Evolutionary conservation across 2,113 vertebrate genomes (phyloP).

Genomic region (Raphicerus campestris): DNA sequence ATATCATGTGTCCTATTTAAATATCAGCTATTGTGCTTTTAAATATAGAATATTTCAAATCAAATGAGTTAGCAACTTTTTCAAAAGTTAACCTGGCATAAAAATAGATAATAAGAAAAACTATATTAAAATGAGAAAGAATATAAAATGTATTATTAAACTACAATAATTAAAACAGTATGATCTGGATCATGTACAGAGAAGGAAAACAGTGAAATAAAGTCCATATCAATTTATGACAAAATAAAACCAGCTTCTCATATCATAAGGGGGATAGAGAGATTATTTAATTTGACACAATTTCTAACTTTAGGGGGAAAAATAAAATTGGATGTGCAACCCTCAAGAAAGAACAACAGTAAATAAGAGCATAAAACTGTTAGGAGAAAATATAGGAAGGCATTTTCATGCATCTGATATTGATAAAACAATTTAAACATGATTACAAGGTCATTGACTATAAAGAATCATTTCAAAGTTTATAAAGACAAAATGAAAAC

Average conservation of each 20-base stretch:
- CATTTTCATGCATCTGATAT: not conserved
- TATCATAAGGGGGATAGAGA: not conserved
- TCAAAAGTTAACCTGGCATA: not conserved
- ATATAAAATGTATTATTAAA: not conserved
- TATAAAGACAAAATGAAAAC: conserved; percentile 7
- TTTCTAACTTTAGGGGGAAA: not conserved
- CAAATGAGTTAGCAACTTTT: not conserved
- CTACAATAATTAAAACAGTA: not conserved
- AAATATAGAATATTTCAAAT: not conserved
- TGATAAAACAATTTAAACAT: not conserved
- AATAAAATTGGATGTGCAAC: not conserved
- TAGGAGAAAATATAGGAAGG: not conserved
- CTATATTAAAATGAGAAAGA: not conserved
- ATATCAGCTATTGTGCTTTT: not conserved
- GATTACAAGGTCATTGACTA: not conserved
- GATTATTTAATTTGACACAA: not conserved
- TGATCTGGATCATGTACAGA: not conserved
- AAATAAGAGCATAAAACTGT: not conserved
- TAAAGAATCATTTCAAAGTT: not conserved
- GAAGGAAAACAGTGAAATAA: conserved; percentile 3
- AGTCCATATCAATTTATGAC: not conserved
- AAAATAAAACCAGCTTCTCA: not conserved
- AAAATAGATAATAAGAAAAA: not conserved
- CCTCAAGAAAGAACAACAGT: not conserved
- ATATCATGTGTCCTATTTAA: not conserved